Evolutionary conservation across 2,797 vertebrate species (phyloP).

Genomic region (Hybognathus amarus): DNA sequence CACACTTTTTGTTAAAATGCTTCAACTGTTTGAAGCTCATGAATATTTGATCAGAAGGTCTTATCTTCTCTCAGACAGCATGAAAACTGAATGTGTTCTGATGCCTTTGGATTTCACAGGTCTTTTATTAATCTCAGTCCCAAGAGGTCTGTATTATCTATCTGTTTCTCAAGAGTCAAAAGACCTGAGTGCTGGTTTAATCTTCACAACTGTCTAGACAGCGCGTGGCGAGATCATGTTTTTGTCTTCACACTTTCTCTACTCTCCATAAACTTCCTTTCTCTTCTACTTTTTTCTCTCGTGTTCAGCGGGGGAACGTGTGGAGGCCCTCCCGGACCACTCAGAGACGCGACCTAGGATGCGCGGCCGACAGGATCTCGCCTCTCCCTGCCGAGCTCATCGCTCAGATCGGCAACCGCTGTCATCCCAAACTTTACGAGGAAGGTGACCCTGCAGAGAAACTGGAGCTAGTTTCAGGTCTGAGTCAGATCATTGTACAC

Average conservation of each 20-base stretch:
- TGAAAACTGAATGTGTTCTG: constrained; percentile 35
- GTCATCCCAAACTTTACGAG: constrained; percentile 94
- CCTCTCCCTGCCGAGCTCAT: constrained; percentile 92
- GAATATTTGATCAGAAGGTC: constrained; percentile 51
- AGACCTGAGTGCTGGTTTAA: constrained; percentile 17
- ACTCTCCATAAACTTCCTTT: background rate
- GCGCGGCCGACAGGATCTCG: constrained; percentile 88
- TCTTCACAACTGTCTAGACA: constrained; percentile 36
- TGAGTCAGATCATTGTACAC: background rate
- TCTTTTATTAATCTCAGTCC: constrained; percentile 41
- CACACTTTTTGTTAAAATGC: constrained; percentile 31
- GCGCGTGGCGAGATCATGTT: background rate
- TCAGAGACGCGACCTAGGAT: constrained; percentile 89
- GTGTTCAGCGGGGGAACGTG: constrained; percentile 81
- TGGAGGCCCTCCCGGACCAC: constrained; percentile 91
- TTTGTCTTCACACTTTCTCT: constrained; percentile 11
- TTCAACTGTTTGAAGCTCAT: constrained; percentile 47
- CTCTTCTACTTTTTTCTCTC: background rate
- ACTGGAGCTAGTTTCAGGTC: constrained; percentile 93
- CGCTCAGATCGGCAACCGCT: constrained; percentile 95
- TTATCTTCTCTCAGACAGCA: constrained; percentile 41
- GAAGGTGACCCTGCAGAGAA: constrained; percentile 95
- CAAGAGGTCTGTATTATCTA: constrained; percentile 40
- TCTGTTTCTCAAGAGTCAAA: constrained; percentile 33
- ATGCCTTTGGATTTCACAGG: constrained; percentile 47